Evolutionary conservation across 1,140 invertebrate species (phyloP), one percentile per base, ranked within the genome.

Genomic region (Bombus waltoni): DNA sequence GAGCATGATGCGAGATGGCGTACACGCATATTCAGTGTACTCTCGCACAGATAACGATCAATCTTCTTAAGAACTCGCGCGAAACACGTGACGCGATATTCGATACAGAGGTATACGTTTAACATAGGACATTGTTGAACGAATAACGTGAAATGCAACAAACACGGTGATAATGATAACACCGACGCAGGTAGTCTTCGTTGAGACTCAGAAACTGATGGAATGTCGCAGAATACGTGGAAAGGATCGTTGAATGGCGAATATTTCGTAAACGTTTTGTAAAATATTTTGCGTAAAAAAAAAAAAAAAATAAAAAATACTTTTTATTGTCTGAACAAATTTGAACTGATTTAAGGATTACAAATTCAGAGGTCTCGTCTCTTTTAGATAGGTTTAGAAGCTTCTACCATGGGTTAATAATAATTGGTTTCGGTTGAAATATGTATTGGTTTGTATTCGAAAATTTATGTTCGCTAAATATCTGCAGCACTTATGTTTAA

Each of bases 131-230:
- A 25, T 11, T 6, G 28, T 25, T n/a, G 70, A 42, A 42, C 25
- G 28, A 72, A 44, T 74, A 74, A 25, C 73, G n/a, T 10, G 44
- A 53, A n/a, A 75, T 42, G 75, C 47, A 40, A 85, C 71, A 76
- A n/a, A 47, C 47, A 42, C 47, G 28, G 66, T 71, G 74, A 86
- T 86, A 86, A 80, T 72, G 53, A 62, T 59, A 81, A 76, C 38
- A 86, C 73, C 72, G 71, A 75, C 62, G 68, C 28, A 22, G 25
- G 35, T 62, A 32, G 62, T 81, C 40, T 75, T 81, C 79, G 53
- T 87, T 81, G 35, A 71, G 44, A 62, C 84, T 59, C 25, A 35
- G n/a, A 77, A 77, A 10, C 2, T 18, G 59, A 28, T 3, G 15
- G 71, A 53, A 44, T 9, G 22, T 47, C 28, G 18, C 32, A 0